Evolutionary conservation across 2,797 vertebrate species (phyloP).

Genomic region (Nannoperca australis): DNA sequence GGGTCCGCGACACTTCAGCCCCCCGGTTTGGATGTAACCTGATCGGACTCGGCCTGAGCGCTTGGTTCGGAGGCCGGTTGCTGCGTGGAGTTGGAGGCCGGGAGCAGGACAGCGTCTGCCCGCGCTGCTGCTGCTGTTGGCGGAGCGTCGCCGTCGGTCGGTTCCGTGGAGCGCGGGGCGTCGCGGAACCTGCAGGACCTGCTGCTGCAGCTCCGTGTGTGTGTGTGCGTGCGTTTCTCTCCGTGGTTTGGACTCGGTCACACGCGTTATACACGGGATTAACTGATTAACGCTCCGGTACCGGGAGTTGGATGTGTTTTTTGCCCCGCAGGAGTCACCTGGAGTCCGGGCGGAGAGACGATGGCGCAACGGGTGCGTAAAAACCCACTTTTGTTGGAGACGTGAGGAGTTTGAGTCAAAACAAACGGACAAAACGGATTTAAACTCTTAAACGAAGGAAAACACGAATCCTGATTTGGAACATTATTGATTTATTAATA

Average conservation of each 20-base stretch:
- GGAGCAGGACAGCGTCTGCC: conserved; percentile 27
- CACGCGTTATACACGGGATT: conserved; percentile 80
- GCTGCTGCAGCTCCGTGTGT: neutral
- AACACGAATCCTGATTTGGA: neutral
- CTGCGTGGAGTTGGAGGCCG: conserved; percentile 40
- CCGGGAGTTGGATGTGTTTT: conserved; percentile 81
- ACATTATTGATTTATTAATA: neutral
- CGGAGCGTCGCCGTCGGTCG: conserved; percentile 9
- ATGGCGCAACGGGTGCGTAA: conserved; percentile 98
- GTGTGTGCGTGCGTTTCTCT: neutral
- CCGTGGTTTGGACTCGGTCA: conserved; percentile 53
- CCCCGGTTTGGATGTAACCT: conserved; percentile 25
- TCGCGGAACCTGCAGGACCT: conserved; percentile 2
- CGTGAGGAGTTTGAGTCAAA: neutral
- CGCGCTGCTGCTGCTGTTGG: conserved; percentile 14
- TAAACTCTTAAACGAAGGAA: neutral
- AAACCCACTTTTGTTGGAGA: conserved; percentile 70
- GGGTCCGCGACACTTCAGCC: conserved; percentile 26
- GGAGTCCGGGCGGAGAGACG: conserved; percentile 89
- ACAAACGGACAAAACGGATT: neutral
- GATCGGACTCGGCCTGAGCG: conserved; percentile 18
- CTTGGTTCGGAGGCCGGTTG: neutral
- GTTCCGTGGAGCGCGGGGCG: conserved; percentile 18
- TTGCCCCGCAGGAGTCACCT: conserved; percentile 89
- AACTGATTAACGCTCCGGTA: conserved; percentile 83